Conservation (phyloP, 1,140 invertebrate species). For the Ceratoteleas bidentatus region DNA sequence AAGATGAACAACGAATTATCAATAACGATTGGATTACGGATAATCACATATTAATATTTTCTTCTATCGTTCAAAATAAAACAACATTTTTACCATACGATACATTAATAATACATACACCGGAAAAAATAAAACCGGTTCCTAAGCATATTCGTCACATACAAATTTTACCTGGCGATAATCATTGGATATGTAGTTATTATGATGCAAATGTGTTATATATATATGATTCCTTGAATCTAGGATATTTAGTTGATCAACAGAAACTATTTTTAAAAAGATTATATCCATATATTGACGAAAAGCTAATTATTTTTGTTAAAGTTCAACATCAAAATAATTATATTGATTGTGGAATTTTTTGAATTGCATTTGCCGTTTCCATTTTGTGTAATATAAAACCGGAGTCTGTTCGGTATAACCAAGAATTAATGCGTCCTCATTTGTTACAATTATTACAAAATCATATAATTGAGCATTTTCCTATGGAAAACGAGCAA, state of each 20-base stretch:
- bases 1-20: neutral
- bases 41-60: conserved; percentile 4
- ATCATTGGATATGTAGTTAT: conserved; percentile 14
- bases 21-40: neutral
- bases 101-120: conserved; percentile 4
- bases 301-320: neutral
- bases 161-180: conserved; percentile 6
- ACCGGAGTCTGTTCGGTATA: no score
- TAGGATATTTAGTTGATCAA: neutral
- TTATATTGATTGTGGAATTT: no score
- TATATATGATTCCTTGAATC: conserved; percentile 14
- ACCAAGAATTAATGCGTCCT: no score
- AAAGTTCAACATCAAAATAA: no score
- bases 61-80: conserved; percentile 13
- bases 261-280: neutral
- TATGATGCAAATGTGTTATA: neutral
- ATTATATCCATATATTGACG: neutral
- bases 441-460: no score
- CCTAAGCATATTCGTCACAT: neutral
- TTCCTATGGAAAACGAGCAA: no score
- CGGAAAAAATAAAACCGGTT: conserved; percentile 1
- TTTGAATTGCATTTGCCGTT: no score
- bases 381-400: no score
- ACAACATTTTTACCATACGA: conserved; percentile 14
- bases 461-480: no score